These are phyloP conservation scores for Drosophila pallidifrons DNA, from an alignment of 1,140 invertebrate genomes.

Conservation along the genomic window DNA sequence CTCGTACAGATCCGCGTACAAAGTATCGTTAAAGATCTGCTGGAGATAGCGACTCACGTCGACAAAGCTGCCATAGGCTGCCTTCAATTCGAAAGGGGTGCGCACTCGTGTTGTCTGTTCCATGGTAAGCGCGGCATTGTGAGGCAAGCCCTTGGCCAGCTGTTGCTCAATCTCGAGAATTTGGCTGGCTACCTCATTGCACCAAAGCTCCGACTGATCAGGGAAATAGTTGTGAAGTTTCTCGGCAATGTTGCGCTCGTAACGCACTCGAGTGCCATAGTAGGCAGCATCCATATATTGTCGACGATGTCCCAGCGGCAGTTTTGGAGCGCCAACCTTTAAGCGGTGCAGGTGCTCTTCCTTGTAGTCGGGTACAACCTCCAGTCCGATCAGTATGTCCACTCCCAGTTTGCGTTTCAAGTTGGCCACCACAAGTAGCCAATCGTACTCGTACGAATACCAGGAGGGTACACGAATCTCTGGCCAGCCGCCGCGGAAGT, in stretches of 20 bases:
- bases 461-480: constrained; percentile 62
- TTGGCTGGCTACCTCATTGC: constrained; percentile 64
- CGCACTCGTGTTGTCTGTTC: constrained; percentile 70
- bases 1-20: constrained; percentile 72
- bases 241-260: constrained; percentile 45
- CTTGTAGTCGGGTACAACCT: constrained; percentile 71
- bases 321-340: constrained; percentile 69
- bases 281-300: constrained; percentile 52
- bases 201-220: constrained; percentile 58
- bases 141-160: constrained; percentile 72
- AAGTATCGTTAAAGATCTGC: constrained; percentile 64
- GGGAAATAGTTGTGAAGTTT: constrained; percentile 72
- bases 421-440: constrained; percentile 67
- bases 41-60: constrained; percentile 74
- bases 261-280: constrained; percentile 49
- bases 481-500: constrained; percentile 78
- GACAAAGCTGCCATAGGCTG: constrained; percentile 74
- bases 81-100: constrained; percentile 65
- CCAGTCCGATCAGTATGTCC: constrained; percentile 72
- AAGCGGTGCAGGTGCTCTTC: constrained; percentile 72
- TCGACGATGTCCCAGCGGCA: constrained; percentile 56
- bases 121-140: constrained; percentile 62
- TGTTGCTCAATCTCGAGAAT: constrained; percentile 66
- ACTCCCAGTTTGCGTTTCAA: constrained; percentile 69
- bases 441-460: constrained; percentile 78